Percentiles rank a stretch among this genome's conserved stretches.
Conservation (phyloP, 2,888 invertebrate genomes). For the Trileptium ribeirensis region DNA sequence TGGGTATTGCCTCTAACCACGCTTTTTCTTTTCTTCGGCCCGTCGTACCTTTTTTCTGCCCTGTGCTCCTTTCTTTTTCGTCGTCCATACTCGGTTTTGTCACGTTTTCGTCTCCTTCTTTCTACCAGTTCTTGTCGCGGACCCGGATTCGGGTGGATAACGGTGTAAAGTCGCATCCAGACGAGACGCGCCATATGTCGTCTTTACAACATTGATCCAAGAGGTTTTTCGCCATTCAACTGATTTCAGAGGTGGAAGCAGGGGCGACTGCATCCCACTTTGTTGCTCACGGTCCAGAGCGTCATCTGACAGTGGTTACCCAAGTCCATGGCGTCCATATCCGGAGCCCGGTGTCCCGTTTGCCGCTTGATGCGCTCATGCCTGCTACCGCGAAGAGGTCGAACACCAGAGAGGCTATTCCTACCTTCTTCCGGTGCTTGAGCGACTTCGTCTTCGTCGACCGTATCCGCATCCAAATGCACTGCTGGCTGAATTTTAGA, state of each 20-base stretch:
- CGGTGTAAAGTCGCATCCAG: neutral
- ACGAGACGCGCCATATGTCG: neutral
- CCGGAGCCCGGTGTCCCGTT: neutral
- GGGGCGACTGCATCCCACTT: neutral
- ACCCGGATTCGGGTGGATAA: conserved; percentile 2
- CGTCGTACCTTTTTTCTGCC: neutral
- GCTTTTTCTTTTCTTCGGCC: neutral
- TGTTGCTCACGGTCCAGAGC: neutral
- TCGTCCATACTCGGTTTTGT: neutral
- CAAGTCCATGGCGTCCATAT: neutral
- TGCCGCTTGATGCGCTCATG: neutral
- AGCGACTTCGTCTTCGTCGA: too few relatives aligned
- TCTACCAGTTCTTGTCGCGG: too few relatives aligned
- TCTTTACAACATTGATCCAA: neutral
- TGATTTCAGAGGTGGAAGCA: neutral
- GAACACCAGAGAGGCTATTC: conserved; percentile 9
- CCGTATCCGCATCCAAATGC: too few relatives aligned
- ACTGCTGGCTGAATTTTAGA: too few relatives aligned
- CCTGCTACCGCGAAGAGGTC: neutral
- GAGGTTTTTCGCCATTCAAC: neutral
- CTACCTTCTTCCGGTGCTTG: too few relatives aligned
- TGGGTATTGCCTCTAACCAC: neutral
- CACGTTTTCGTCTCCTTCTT: neutral
- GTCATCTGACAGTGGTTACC: neutral
- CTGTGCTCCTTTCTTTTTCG: neutral